Conservation (phyloP, 2,888 invertebrate species). For the Amaurobius ferox region DNA sequence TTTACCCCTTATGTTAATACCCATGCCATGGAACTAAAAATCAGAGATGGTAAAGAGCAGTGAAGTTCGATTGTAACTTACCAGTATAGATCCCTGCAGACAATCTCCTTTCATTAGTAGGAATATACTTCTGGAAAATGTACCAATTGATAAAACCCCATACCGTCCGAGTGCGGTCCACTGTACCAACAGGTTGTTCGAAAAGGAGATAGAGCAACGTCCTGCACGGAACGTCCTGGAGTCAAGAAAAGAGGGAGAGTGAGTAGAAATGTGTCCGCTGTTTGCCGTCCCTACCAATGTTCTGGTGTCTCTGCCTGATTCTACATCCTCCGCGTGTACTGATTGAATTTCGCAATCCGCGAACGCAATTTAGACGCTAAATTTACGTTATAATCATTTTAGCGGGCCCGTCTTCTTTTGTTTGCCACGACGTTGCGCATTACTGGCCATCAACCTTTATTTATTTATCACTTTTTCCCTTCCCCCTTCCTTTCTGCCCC, state of each 20-base stretch:
- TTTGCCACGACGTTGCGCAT: slow-evolving; percentile 65
- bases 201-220: background rate
- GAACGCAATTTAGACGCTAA: slow-evolving; percentile 73
- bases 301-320: slow-evolving; percentile 40
- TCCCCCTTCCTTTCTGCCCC: background rate
- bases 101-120: no score
- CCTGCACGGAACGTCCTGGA: no score
- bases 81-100: no score
- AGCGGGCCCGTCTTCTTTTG: slow-evolving; percentile 63
- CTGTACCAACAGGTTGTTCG: background rate
- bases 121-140: no score
- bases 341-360: slow-evolving; percentile 73
- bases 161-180: no score
- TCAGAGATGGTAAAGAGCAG: no score
- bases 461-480: slow-evolving; percentile 68
- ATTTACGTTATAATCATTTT: slow-evolving; percentile 73
- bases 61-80: no score
- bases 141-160: no score
- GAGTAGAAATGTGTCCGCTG: slow-evolving; percentile 10
- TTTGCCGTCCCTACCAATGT: slow-evolving; percentile 58
- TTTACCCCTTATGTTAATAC: no score
- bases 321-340: slow-evolving; percentile 44
- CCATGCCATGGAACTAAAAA: no score
- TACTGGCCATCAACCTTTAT: slow-evolving; percentile 68
- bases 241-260: background rate